Base-by-base conservation (phyloP, 2,888 invertebrate species). In the Chaitophorus viminalis region DNA sequence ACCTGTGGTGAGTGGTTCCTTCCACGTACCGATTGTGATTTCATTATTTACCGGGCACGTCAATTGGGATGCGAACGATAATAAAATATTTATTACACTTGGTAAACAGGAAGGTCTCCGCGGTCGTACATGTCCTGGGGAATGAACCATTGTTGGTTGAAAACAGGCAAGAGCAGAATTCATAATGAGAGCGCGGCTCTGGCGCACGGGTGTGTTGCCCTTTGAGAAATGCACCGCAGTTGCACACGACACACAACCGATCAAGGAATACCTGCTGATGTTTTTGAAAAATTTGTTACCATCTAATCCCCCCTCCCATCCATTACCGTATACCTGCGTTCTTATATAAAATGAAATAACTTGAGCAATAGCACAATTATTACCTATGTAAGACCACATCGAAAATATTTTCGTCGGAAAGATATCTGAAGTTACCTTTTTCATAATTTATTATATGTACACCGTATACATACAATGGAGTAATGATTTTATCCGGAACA, bases 141-240 rank as follows among this genome's bases (percentile, higher is more conserved):
- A 87, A 87, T 39, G 74, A 79, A 87, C 86, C 86, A 87, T 87
- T 87, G 86, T 87, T 79, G 86, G 86, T 74, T 29, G 74, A 60
- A 79, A 79, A 87, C 79, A 79, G 86, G 86, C 86, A 79, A 87
- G 86, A 87, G 79, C 86, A 87, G 86, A 87, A 87, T 87, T 87
- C 79, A 54, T 87, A 87, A 87, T 87, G 86, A 87, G 86, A 79
- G 29, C 78, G 54, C 78, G 36, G 65, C 81, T 60, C 78, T 33
- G 11, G 60, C 74, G 54, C 52, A 79, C 86, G 86, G 86, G 86
- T 87, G 86, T 87, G 86, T 87, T 87, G 86, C 86, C 86, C 86
- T 87, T 87, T 87, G 86, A 87, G 60, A 87, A 87, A 87, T 87
- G 86, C 72, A 79, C 86, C 70, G 78, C n/a, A 31, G 70, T 83